Evolutionary conservation across 2,113 vertebrate genomes (phyloP).

Genomic region (Rhombomys opimus): DNA sequence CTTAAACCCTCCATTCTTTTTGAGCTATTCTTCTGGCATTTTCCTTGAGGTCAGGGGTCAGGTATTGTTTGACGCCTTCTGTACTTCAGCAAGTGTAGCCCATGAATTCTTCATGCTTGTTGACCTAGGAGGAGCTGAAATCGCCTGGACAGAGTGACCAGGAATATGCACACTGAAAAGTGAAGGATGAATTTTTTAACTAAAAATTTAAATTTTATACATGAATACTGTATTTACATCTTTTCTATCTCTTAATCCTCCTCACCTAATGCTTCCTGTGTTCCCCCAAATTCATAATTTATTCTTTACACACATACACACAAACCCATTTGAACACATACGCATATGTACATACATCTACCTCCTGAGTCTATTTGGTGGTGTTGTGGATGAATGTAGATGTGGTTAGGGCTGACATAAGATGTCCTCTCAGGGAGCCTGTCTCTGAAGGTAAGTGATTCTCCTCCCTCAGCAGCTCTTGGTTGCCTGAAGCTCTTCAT

Average conservation of each 20-base stretch:
- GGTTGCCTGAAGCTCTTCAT: neutral
- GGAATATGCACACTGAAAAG: neutral
- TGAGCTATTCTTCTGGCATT: neutral
- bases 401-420: neutral
- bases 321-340: neutral
- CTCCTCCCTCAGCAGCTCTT: neutral
- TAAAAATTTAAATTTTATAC: neutral
- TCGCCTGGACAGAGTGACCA: neutral
- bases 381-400: neutral
- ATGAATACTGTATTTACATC: neutral
- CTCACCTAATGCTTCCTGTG: neutral
- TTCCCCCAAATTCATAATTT: neutral
- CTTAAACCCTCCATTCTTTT: neutral
- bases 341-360: neutral
- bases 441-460: neutral
- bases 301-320: too few species aligned
- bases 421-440: neutral
- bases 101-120: neutral
- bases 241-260: neutral
- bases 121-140: slow-evolving; percentile 1
- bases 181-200: neutral
- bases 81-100: neutral
- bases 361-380: neutral
- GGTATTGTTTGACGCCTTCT: neutral
- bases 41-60: slow-evolving; percentile 24